Conservation (phyloP, 2,888 invertebrate species). For the Drosophila pseudotalamancana region DNA sequence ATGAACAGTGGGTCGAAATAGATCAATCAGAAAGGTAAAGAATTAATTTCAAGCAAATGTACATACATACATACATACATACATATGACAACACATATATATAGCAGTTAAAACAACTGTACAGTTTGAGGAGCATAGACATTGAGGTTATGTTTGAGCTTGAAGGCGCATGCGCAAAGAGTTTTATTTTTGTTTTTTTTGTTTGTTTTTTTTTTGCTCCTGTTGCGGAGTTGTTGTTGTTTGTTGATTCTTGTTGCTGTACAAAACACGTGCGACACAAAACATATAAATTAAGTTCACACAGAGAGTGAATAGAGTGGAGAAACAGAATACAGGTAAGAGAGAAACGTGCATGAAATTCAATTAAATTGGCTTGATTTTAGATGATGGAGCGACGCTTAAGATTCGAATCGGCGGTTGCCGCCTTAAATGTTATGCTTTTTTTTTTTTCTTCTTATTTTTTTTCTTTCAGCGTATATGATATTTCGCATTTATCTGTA, state of each 20-base stretch:
- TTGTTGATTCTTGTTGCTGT: constrained; percentile 37
- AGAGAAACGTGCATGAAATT: constrained; percentile 75
- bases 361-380: constrained; percentile 71
- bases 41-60: constrained; percentile 12
- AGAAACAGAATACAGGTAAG: constrained; percentile 25
- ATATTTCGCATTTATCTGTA: constrained; percentile 62
- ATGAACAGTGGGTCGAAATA: constrained; percentile 16
- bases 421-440: constrained; percentile 75
- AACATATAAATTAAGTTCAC: constrained; percentile 48
- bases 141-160: constrained; percentile 6
- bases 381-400: constrained; percentile 74
- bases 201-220: constrained; percentile 44
- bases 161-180: constrained; percentile 41
- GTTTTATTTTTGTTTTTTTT: no score
- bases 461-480: constrained; percentile 17
- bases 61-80: constrained; percentile 1
- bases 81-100: constrained; percentile 6
- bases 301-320: constrained; percentile 25
- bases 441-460: constrained; percentile 15
- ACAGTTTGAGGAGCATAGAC: constrained; percentile 49
- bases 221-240: constrained; percentile 15
- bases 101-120: constrained; percentile 15
- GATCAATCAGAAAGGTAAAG: background rate
- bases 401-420: constrained; percentile 55
- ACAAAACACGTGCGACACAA: constrained; percentile 65